Base-by-base conservation (phyloP, 2,888 invertebrate genomes). In the Onchidella celtica region DNA sequence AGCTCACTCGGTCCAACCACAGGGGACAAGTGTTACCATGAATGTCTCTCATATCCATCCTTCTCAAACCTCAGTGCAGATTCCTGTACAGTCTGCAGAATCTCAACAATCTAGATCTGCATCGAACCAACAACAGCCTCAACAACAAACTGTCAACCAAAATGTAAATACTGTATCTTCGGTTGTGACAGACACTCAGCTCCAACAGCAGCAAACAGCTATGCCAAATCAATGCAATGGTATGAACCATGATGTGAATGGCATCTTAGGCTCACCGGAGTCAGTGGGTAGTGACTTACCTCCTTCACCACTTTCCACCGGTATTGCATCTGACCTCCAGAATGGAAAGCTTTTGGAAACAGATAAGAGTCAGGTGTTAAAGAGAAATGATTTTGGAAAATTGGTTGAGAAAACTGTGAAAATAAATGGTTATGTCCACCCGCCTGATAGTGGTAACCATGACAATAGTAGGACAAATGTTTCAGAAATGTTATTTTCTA, bases 241-340 rank as follows among this genome's bases (percentile, higher is more conserved):
- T 32, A 34, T 75, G 36, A 57, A 36, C 38, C 73, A 79, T 61
- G 84, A 81, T 47, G 57, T 63, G 2, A 84, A 84, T 24, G 82
- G 82, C 4, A 73, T 78, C 32, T 69, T 82, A 69, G 82, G 78
- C 32, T 84, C 80, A 24, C 84, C 84, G 6, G 84, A 84, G 21
- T 84, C 84, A 11, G 59, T 75, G 27, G 77, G 78, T 29, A 82
- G 69, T 65, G 84, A 84, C 61, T 59, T 81, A 21, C 84, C 84
- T 34, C 84, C 82, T 9, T 82, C 84, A 9, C 84, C 84, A 6
- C 69, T 81, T 74, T 79, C 79, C 24, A 47, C 27, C 40, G 74
- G 68, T 1, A 32, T 68, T 24, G 29, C 27, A 27, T 61, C 57
- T 21, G 82, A 82, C 24, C 11, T 82, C 14, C 70, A 24, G 2